phyloP scores from a whole-genome alignment of 2,797 vertebrate species.

The Heteromormyrus szaboi region DNA sequence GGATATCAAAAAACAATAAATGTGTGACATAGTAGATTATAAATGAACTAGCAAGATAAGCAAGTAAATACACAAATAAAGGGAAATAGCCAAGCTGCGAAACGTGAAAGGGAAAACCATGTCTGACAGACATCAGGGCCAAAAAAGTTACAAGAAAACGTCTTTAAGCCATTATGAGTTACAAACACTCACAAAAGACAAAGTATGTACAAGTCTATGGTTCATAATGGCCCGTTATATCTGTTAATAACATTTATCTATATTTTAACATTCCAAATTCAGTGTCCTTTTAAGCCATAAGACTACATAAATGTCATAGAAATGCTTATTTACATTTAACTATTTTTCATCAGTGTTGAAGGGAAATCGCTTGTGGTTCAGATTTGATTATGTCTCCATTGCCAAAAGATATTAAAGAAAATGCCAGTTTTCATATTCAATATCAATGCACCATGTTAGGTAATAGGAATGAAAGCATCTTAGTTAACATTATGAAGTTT shows the following conservation, averaged over 20 bases:
- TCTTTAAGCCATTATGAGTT: neutral
- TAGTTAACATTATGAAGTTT: neutral
- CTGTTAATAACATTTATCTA: neutral
- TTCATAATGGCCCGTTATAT: neutral
- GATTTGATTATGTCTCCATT: neutral
- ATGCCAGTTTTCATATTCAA: neutral
- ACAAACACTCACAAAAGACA: conserved; percentile 23
- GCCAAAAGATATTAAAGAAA: conserved; percentile 1
- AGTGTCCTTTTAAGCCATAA: neutral
- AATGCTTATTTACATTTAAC: neutral
- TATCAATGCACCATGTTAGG: neutral
- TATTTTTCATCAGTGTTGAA: neutral
- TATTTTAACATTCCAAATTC: neutral
- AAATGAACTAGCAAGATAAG: conserved; percentile 25
- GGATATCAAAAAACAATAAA: conserved; percentile 57
- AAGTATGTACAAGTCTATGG: neutral
- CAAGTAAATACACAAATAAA: conserved; percentile 15
- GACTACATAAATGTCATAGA: neutral
- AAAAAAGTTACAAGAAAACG: conserved; percentile 26
- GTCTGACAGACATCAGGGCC: conserved; percentile 36
- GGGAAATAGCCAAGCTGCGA: conserved; percentile 32
- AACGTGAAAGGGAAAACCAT: neutral
- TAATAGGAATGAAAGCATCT: neutral
- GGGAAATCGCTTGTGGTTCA: neutral
- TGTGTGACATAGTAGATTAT: conserved; percentile 37